Percentiles rank a stretch among this genome's conserved stretches.
These are phyloP conservation scores for Morpho helenor DNA, from an alignment of 2,888 invertebrate genomes.

Conservation along the genomic window DNA sequence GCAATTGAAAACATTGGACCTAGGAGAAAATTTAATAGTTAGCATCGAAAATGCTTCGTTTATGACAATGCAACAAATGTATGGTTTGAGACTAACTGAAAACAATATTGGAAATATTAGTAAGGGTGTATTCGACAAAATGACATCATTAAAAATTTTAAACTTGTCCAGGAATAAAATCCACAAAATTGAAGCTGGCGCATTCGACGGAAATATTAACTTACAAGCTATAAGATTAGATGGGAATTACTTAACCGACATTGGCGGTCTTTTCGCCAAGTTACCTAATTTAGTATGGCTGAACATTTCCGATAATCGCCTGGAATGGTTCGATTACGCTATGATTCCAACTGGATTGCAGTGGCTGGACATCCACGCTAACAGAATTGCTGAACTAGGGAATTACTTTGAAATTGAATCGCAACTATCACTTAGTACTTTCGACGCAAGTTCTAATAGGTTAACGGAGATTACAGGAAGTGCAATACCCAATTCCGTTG, in stretches of 20 bases:
- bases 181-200: constrained; percentile 86
- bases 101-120: constrained; percentile 90
- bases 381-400: constrained; percentile 89
- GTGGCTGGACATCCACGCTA: constrained; percentile 91
- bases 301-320: constrained; percentile 91
- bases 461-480: constrained; percentile 89
- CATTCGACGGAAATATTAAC: constrained; percentile 87
- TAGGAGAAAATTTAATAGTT: constrained; percentile 91
- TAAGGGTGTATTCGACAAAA: constrained; percentile 88
- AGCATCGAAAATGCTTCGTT: constrained; percentile 89
- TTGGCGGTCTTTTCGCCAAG: constrained; percentile 88
- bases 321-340: constrained; percentile 91
- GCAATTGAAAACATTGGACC: constrained; percentile 87
- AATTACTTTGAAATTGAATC: constrained; percentile 92
- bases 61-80: constrained; percentile 87
- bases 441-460: constrained; percentile 90
- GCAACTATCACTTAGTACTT: constrained; percentile 86
- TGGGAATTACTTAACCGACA: constrained; percentile 89
- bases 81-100: constrained; percentile 89
- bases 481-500: constrained; percentile 90
- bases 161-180: constrained; percentile 92
- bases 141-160: constrained; percentile 88
- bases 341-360: constrained; percentile 90
- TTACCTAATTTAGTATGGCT: constrained; percentile 90
- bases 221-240: constrained; percentile 90